Percentiles rank a stretch among this genome's conserved stretches.
These are phyloP conservation scores for Eupsilia transversa DNA, from an alignment of 2,888 invertebrate genomes.

Conservation along the genomic window DNA sequence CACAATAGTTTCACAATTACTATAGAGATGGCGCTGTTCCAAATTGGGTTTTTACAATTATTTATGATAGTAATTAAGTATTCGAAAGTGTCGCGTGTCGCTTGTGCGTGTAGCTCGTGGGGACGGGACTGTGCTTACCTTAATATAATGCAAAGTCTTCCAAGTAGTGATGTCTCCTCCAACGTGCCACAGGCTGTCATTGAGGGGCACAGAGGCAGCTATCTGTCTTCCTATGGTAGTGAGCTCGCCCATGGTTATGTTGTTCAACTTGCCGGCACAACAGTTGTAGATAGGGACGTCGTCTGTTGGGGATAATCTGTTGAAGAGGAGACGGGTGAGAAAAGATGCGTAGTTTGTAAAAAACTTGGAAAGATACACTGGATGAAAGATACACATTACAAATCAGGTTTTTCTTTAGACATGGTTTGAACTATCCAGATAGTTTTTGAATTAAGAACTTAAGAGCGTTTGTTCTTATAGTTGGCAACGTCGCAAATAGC, in stretches of 20 bases:
- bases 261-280: conserved; percentile 93
- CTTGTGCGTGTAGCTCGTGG: neutral
- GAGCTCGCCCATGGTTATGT: conserved; percentile 92
- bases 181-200: conserved; percentile 93
- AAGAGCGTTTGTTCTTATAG: no score
- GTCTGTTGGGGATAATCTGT: conserved; percentile 77
- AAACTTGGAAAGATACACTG: neutral
- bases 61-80: no score
- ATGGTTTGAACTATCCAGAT: no score
- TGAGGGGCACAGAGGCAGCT: conserved; percentile 91
- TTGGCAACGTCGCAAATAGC: no score
- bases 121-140: conserved; percentile 83
- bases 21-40: no score
- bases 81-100: no score
- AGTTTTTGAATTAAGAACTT: no score
- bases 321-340: neutral
- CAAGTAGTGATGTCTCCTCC: conserved; percentile 91
- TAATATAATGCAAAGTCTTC: conserved; percentile 92
- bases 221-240: conserved; percentile 89
- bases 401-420: no score
- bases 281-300: conserved; percentile 94
- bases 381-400: neutral
- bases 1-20: no score
- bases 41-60: no score
- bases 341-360: neutral